These are phyloP conservation scores for Peromyscus nudipes DNA, from an alignment of 2,797 vertebrate genomes.

Conservation along the genomic window DNA sequence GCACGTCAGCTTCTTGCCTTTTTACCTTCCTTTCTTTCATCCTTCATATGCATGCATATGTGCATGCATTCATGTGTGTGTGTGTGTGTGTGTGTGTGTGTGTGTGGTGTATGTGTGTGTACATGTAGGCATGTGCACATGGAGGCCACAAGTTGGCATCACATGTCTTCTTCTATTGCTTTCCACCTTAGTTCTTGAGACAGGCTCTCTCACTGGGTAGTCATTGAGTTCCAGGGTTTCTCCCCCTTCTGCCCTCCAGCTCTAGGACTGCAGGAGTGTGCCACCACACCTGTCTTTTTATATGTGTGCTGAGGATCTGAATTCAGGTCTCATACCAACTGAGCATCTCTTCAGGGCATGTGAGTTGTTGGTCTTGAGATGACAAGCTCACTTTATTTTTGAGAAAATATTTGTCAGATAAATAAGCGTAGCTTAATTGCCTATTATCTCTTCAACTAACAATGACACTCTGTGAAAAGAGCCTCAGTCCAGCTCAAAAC, in stretches of 20 bases:
- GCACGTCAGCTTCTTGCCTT: background rate
- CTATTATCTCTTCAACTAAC: background rate
- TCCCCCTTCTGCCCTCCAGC: background rate
- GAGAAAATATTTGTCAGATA: background rate
- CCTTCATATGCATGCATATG: background rate
- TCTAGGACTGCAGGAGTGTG: background rate
- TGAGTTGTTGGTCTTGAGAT: slow-evolving; percentile 40
- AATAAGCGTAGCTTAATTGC: background rate
- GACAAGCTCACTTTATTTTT: slow-evolving; percentile 28
- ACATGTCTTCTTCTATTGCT: background rate
- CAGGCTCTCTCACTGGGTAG: background rate
- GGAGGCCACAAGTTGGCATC: background rate
- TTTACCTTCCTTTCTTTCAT: background rate
- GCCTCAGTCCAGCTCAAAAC: background rate
- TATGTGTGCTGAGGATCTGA: background rate
- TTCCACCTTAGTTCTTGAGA: background rate
- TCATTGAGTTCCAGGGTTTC: background rate
- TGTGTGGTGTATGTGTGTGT: background rate
- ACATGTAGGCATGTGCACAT: background rate
- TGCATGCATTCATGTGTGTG: too few species aligned
- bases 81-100: background rate
- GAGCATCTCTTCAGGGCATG: background rate
- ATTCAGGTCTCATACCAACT: background rate
- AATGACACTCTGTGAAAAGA: background rate
- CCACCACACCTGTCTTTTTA: background rate